Conservation (phyloP, 2,113 vertebrate species). For the Indicator maculatus region DNA sequence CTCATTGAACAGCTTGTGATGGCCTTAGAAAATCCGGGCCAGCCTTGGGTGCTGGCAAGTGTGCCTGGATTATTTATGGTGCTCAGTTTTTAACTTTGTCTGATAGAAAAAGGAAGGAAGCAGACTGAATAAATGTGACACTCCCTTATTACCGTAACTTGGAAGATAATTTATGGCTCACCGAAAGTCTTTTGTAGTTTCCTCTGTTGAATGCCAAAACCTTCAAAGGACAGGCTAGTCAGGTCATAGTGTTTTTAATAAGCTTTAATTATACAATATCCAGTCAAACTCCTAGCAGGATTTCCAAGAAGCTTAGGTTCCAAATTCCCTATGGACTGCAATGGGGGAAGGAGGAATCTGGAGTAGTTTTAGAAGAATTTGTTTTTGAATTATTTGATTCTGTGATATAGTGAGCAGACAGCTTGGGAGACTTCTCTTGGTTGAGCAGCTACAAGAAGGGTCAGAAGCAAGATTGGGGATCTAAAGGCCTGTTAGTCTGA, state of each 20-base stretch:
- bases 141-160: conserved; percentile 32
- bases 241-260: background rate
- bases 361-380: conserved; percentile 9
- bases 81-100: conserved; percentile 48
- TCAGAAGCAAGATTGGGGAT: too few relatives aligned
- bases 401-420: background rate
- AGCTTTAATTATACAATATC: background rate
- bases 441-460: too few relatives aligned
- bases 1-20: background rate
- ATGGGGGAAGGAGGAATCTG: background rate
- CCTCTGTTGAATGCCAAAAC: background rate
- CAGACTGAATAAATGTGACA: conserved; percentile 59
- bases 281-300: conserved; percentile 10
- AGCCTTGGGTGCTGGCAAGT: conserved; percentile 26
- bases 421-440: background rate
- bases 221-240: background rate
- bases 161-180: background rate
- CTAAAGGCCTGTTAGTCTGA: too few relatives aligned
- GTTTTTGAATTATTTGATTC: conserved; percentile 4
- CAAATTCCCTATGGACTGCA: background rate
- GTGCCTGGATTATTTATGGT: conserved; percentile 28
- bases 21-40: background rate
- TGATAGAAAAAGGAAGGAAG: conserved; percentile 65
- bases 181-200: background rate
- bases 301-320: conserved; percentile 33